Percentiles rank a stretch among this genome's conserved stretches.
These are phyloP conservation scores for Branchellion lobata DNA, from an alignment of 2,888 invertebrate genomes.

Conservation along the genomic window DNA sequence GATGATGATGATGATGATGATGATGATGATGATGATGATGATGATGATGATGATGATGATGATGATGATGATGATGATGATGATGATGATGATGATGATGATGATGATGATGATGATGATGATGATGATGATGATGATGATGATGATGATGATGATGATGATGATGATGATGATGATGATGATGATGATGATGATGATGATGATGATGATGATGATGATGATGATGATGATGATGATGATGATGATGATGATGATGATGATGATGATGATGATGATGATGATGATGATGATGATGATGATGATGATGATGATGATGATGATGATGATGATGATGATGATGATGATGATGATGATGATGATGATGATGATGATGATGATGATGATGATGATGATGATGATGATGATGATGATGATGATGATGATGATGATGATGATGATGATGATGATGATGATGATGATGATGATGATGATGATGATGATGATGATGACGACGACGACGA, in stretches of 20 bases:
- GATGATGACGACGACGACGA: background rate
- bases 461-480: conserved; percentile 38
- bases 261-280: conserved; percentile 40
- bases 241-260: conserved; percentile 24
- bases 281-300: conserved; percentile 37
- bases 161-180: conserved; percentile 32
- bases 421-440: conserved; percentile 26
- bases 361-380: conserved; percentile 38
- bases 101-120: conserved; percentile 10
- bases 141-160: conserved; percentile 24
- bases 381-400: conserved; percentile 37
- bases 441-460: conserved; percentile 35
- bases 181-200: conserved; percentile 33
- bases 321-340: conserved; percentile 37
- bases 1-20: conserved; percentile 42
- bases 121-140: background rate
- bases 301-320: conserved; percentile 32
- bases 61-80: conserved; percentile 44
- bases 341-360: conserved; percentile 38
- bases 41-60: conserved; percentile 44
- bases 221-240: conserved; percentile 33
- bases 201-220: conserved; percentile 30
- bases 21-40: conserved; percentile 44
- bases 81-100: conserved; percentile 42
- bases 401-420: conserved; percentile 32